phyloP scores from a whole-genome alignment of 2,113 vertebrate genomes.

The Oreochromis spilurus region DNA sequence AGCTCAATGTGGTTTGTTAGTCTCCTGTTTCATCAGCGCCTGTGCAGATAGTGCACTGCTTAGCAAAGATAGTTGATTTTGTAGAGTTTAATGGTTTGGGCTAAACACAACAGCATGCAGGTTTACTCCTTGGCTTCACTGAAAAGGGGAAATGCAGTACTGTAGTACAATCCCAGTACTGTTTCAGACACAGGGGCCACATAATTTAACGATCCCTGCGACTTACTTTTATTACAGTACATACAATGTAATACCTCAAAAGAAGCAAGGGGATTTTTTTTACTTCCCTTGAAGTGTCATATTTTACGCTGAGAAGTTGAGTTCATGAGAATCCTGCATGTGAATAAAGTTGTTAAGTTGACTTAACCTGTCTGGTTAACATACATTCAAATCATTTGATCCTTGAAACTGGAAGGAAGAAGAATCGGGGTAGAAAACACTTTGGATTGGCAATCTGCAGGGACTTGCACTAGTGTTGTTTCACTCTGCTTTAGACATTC shows the following conservation, averaged over 20 bases:
- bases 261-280: background rate
- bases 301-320: background rate
- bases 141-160: background rate
- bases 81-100: background rate
- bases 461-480: background rate
- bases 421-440: background rate
- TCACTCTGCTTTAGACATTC: background rate
- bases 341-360: background rate
- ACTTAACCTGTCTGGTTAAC: background rate
- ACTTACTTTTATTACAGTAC: background rate
- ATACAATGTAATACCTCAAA: background rate
- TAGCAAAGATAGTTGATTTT: background rate
- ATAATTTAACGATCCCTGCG: background rate
- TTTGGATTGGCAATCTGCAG: background rate
- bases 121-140: background rate
- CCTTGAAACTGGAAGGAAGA: background rate
- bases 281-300: background rate
- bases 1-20: background rate
- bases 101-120: background rate
- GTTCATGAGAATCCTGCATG: background rate
- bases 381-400: background rate
- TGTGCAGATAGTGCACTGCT: background rate
- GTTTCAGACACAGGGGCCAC: background rate
- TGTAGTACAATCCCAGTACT: background rate
- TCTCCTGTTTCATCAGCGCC: slow-evolving; percentile 4